phyloP scores from a whole-genome alignment of 1,140 invertebrate species.

The Physella acuta region DNA sequence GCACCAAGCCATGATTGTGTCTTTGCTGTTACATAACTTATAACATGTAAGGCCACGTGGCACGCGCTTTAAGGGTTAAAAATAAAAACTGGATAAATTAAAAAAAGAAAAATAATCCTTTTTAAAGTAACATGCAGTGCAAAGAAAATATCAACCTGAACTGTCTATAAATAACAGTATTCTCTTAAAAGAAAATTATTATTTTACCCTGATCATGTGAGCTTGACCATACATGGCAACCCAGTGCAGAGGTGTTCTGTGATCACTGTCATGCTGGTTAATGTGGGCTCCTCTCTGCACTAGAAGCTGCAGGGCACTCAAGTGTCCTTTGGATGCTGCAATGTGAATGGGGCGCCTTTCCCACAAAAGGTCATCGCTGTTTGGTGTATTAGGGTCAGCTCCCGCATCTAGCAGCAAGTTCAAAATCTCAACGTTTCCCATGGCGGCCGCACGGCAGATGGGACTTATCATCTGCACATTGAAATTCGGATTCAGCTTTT shows the following conservation, averaged over 20 bases:
- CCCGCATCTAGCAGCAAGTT: conserved; percentile 23
- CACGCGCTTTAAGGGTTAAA: too few species aligned
- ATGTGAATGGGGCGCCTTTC: conserved; percentile 48
- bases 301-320: conserved; percentile 36
- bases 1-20: too few species aligned
- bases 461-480: conserved; percentile 2
- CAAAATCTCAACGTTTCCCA: conserved; percentile 15
- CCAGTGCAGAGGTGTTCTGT: conserved; percentile 53
- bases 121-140: too few species aligned
- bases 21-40: too few species aligned
- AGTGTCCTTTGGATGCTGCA: conserved; percentile 44
- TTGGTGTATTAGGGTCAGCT: conserved; percentile 30
- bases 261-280: conserved; percentile 44
- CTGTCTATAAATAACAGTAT: too few species aligned
- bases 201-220: conserved; percentile 28
- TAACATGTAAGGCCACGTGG: too few species aligned
- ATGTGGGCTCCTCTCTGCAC: conserved; percentile 42
- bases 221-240: conserved; percentile 44
- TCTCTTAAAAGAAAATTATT: too few species aligned
- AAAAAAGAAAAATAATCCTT: too few species aligned
- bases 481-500: conserved; percentile 5
- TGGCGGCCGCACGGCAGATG: not conserved
- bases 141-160: too few species aligned
- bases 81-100: too few species aligned
- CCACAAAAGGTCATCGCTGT: conserved; percentile 39